These are phyloP conservation scores for Dendropsophus ebraccatus DNA, from an alignment of 2,113 vertebrate species.

Conservation along the genomic window DNA sequence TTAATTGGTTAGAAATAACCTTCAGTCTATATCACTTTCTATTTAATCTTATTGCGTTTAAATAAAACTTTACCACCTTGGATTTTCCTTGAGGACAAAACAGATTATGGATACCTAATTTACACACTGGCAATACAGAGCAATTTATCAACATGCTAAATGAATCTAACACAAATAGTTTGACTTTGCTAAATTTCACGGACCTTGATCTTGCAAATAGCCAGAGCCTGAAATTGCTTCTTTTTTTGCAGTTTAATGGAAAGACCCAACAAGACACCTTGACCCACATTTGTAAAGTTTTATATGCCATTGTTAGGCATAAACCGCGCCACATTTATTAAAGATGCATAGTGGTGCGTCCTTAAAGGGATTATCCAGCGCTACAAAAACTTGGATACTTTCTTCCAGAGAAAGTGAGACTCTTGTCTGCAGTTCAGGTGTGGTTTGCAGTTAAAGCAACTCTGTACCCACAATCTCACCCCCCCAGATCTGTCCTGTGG, in stretches of 20 bases:
- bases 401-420: no score
- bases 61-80: constrained; percentile 1
- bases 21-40: neutral
- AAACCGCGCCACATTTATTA: no score
- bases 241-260: neutral
- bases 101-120: constrained; percentile 6
- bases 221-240: neutral
- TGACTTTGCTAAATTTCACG: neutral
- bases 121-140: neutral
- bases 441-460: no score
- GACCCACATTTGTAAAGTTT: neutral
- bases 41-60: neutral
- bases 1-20: neutral
- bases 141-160: constrained; percentile 7
- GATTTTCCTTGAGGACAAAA: constrained; percentile 7
- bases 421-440: no score
- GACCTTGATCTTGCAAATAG: neutral
- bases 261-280: neutral
- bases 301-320: no score
- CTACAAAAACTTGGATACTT: no score
- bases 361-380: no score
- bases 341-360: no score
- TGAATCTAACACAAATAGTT: constrained; percentile 9
- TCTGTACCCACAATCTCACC: no score
- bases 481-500: no score